Evolutionary conservation across 1,140 invertebrate genomes (phyloP), one percentile per base, ranked within the genome.

Genomic region (Drosophila quadrilineata): DNA sequence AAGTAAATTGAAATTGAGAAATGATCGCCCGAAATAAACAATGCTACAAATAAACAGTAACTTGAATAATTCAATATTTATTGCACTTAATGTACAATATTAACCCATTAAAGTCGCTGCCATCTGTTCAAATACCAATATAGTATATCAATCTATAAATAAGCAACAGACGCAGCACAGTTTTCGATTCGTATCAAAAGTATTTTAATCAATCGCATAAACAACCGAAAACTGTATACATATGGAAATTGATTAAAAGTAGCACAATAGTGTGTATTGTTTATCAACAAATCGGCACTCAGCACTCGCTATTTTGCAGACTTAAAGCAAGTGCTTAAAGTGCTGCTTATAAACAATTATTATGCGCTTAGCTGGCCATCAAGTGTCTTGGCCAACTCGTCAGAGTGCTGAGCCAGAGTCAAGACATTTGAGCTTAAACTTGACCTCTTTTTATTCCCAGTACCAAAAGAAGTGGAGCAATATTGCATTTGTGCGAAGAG

Each of bases 381-480:
- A 40, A 40, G 36, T 45, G 41, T n/a, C n/a, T n/a, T n/a, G n/a
- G n/a, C 8, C 31, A 45, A 46, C 49, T 56, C 5, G 0, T 5
- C 10, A 16, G 50, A 45, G 29, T 65, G 62, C 65, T 68, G 58
- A 68, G 38, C 45, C 21, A 43, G 58, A 68, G 38, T 36, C 21
- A 43, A 40, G 58, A 9, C 17, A 36, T 36, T 66, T 38, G 10
- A 10, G 28, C 16, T 43, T 63, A 59, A 63, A 63, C 65, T 68
- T 68, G 65, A 68, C 58, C 65, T 56, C 64, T 68, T 63, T 57
- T n/a, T n/a, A n/a, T n/a, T n/a, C n/a, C n/a, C n/a, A n/a, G n/a
- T n/a, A n/a, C n/a, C n/a, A n/a, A n/a, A n/a, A n/a, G n/a, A n/a
- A n/a, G n/a, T n/a, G n/a, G n/a, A n/a, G n/a, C n/a, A n/a, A n/a